These are phyloP conservation scores for Hemiprocne comata DNA, from an alignment of 2,113 vertebrate species.

Conservation along the genomic window DNA sequence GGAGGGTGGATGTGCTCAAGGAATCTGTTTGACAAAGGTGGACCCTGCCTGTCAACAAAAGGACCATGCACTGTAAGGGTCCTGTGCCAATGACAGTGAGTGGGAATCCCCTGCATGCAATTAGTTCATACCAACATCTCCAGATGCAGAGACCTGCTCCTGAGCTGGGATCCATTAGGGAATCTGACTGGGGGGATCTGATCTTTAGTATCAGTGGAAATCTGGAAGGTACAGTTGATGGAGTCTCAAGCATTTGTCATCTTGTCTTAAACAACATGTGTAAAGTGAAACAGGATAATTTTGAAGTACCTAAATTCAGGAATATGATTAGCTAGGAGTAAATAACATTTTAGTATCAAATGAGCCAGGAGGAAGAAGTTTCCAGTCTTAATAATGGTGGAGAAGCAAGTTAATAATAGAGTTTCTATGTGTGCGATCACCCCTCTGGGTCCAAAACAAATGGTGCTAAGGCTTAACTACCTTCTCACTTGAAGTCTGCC, in stretches of 20 bases:
- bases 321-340: not conserved
- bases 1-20: not conserved
- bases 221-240: not conserved
- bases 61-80: not conserved
- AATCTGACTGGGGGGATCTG: not conserved
- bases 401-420: not conserved
- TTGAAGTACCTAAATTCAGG: not conserved
- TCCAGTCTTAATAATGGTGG: not conserved
- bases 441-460: not conserved
- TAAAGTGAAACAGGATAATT: not conserved
- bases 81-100: not conserved
- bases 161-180: not conserved
- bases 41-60: not conserved
- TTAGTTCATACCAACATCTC: not conserved
- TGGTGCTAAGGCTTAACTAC: not conserved
- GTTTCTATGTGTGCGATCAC: not conserved
- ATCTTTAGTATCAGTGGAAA: not conserved
- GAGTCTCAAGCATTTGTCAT: not conserved
- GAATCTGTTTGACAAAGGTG: not conserved
- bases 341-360: not conserved
- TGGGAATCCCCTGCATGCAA: not conserved
- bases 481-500: not conserved
- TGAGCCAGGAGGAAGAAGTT: not conserved
- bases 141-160: not conserved
- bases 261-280: not conserved